Conservation (phyloP, 1,140 invertebrate species). For the Drosophila mojavensis region DNA sequence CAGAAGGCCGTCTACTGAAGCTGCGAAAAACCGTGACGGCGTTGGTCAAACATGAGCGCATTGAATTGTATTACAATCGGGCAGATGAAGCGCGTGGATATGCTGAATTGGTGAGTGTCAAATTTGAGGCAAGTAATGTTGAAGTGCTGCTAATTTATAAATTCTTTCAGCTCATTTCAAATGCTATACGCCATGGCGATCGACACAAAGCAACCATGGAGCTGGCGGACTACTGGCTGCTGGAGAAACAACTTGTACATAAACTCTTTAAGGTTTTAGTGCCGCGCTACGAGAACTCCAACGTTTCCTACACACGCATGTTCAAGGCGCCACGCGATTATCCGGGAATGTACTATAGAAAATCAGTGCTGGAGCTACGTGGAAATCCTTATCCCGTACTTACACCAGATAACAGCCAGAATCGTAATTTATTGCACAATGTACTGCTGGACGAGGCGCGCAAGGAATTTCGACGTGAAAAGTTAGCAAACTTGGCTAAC, state of each 20-base stretch:
- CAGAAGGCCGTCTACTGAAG: conserved; percentile 90
- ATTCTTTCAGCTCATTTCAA: conserved; percentile 91
- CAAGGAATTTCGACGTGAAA: conserved; percentile 86
- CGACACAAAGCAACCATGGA: conserved; percentile 94
- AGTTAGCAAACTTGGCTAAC: conserved; percentile 58
- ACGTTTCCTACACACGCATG: conserved; percentile 89
- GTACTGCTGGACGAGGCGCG: conserved; percentile 89
- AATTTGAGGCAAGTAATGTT: conserved; percentile 9
- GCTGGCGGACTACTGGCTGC: conserved; percentile 93
- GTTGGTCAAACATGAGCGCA: conserved; percentile 94
- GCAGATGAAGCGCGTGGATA: conserved; percentile 95
- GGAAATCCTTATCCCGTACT: conserved; percentile 89
- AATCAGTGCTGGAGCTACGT: conserved; percentile 91
- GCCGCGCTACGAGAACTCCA: conserved; percentile 91
- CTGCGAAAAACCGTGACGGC: conserved; percentile 92
- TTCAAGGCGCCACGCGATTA: conserved; percentile 88
- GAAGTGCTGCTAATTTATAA: too few species aligned
- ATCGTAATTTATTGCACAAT: conserved; percentile 89
- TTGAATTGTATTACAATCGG: conserved; percentile 91
- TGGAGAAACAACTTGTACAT: conserved; percentile 95
- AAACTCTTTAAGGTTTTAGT: conserved; percentile 97
- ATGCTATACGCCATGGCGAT: conserved; percentile 94
- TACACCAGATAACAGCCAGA: conserved; percentile 85
- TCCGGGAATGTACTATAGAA: conserved; percentile 85
- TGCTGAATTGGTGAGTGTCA: conserved; percentile 89